Conservation (phyloP, 2,888 invertebrate species). For the Caradrina kadenii region DNA sequence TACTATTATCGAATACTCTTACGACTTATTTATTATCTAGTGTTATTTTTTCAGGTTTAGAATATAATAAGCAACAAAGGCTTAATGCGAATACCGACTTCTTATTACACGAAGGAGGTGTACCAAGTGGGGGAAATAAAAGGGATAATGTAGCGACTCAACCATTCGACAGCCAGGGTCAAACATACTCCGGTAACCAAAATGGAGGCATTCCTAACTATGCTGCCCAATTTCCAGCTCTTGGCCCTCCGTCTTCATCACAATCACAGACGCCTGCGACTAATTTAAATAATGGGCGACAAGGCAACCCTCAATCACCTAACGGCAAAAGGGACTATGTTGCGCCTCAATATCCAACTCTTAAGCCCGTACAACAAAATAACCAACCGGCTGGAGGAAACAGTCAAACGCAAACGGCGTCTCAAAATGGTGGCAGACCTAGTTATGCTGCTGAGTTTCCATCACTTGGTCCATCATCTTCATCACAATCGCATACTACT, state of each 20-base stretch:
- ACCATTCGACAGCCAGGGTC: constrained; percentile 45
- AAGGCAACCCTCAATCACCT: constrained; percentile 38
- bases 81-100: constrained; percentile 82
- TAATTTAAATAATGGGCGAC: constrained; percentile 35
- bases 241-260: constrained; percentile 50
- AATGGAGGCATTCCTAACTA: constrained; percentile 61
- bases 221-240: constrained; percentile 63
- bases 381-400: constrained; percentile 53
- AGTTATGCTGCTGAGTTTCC: constrained; percentile 81
- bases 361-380: constrained; percentile 54
- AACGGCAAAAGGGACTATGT: constrained; percentile 66
- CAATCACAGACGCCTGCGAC: constrained; percentile 45
- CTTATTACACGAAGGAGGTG: constrained; percentile 81
- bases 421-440: constrained; percentile 69
- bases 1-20: no score
- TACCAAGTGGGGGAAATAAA: constrained; percentile 68
- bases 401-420: constrained; percentile 35
- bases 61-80: constrained; percentile 71
- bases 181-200: constrained; percentile 38
- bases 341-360: constrained; percentile 61
- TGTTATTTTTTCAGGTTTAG: constrained; percentile 72
- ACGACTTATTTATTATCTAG: no score
- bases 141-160: constrained; percentile 68
- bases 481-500: constrained; percentile 35
- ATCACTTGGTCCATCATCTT: constrained; percentile 53